Evolutionary conservation across 2,797 vertebrate genomes (phyloP), one percentile per base, ranked within the genome.

Genomic region (Otus scops): DNA sequence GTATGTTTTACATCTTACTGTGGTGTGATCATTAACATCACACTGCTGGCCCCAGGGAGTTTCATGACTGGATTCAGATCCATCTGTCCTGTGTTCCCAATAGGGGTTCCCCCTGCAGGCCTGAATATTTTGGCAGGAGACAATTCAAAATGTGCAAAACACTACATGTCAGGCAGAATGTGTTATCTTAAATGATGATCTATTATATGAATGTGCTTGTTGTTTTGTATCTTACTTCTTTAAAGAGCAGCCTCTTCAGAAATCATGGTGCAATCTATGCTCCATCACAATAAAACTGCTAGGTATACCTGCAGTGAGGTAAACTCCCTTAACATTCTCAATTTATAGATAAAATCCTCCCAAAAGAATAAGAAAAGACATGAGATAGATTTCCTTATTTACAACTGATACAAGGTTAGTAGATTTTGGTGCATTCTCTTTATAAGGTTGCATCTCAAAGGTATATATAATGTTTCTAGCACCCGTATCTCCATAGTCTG

Each of bases 1-100:
- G 96, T 98, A 89, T 95, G 96, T 93, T 97, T 97, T 95, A 97
- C 84, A 94, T 96, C 94, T 95, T 93, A 94, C 93, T 80, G 85
- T 56, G 77, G 89, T 95, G 90, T 93, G 91, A 97, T 98, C 97
- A 97, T 97, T 97, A 97, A 96, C 96, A 97, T 98, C 89, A 93
- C 93, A 96, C 88, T 92, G 90, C 89, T 85, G 95, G 96, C 97
- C 96, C 96, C 95, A 88, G 96, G 96, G 97, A 96, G 87, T 93
- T 96, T 94, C 92, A 91, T 83, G 96, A 93, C 95, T 97, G 93
- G 96, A 89, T 96, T 97, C 94, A 95, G 95, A 97, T 96, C 95
- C 96, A 97, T 97, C 97, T 97, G 96, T 95, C 96, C 94, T 95
- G 76, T 95, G 94, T 89, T 97, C 95, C 89, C 97, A 96, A 93